Evolutionary conservation across 2,113 vertebrate genomes (phyloP).

Genomic region (Oriolus oriolus): DNA sequence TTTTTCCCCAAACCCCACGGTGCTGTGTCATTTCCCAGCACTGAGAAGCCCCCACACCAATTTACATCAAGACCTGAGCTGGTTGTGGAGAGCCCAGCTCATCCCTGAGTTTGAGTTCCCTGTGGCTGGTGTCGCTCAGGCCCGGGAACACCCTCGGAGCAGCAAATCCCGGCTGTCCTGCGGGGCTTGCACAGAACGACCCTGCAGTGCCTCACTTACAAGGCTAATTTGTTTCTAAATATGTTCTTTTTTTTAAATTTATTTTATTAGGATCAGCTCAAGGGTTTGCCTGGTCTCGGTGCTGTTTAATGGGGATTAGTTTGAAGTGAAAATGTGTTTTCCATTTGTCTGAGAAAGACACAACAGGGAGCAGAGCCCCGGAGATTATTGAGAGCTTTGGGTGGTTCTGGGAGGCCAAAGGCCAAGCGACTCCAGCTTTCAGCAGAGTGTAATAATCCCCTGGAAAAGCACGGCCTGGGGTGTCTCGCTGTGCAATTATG

Average conservation of each 20-base stretch:
- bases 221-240: conserved; percentile 47
- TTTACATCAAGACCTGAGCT: neutral
- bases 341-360: conserved; percentile 38
- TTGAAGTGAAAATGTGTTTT: conserved; percentile 24
- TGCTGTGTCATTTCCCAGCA: neutral
- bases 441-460: conserved; percentile 16
- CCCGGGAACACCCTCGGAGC: neutral
- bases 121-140: neutral
- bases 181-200: neutral
- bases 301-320: neutral
- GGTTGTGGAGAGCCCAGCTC: neutral
- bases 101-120: neutral
- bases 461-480: neutral
- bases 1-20: too few species aligned
- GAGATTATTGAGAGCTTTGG: conserved; percentile 27
- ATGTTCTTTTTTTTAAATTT: neutral
- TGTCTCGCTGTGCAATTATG: neutral
- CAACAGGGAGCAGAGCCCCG: conserved; percentile 37
- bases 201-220: neutral
- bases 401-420: conserved; percentile 54
- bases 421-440: neutral
- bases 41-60: neutral
- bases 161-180: neutral
- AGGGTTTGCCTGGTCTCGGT: neutral
- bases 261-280: conserved; percentile 7